These are phyloP conservation scores for Leptestheria dahalacensis DNA, from an alignment of 1,140 invertebrate genomes.

Conservation along the genomic window DNA sequence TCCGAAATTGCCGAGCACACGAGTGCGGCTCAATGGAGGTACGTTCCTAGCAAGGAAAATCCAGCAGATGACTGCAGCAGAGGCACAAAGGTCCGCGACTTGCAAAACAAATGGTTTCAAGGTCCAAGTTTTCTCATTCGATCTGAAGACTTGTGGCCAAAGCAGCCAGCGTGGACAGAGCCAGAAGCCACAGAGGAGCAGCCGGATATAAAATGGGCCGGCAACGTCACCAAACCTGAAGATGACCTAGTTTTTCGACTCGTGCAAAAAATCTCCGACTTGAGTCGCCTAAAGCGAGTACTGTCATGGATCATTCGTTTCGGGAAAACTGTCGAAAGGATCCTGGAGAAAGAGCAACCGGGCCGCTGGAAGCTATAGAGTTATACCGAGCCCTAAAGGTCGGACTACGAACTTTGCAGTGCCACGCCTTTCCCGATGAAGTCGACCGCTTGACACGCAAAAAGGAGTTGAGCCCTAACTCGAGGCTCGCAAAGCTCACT, in stretches of 20 bases:
- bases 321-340: neutral
- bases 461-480: neutral
- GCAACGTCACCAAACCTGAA: neutral
- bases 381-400: neutral
- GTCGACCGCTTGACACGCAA: neutral
- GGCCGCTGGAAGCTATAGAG: neutral
- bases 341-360: too few relatives aligned
- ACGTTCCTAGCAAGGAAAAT: slow-evolving; percentile 7
- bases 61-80: slow-evolving; percentile 1
- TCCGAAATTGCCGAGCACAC: slow-evolving; percentile 10
- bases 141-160: slow-evolving; percentile 5
- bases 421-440: neutral
- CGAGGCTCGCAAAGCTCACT: slow-evolving; percentile 17
- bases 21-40: neutral
- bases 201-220: neutral
- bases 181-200: neutral
- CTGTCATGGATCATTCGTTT: slow-evolving; percentile 6
- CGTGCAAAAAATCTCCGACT: neutral
- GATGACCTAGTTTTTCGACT: neutral
- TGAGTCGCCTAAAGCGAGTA: neutral
- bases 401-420: neutral
- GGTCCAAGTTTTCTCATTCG: slow-evolving; percentile 14
- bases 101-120: slow-evolving; percentile 14
- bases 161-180: neutral
- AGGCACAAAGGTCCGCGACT: neutral